Evolutionary conservation across 2,113 vertebrate species (phyloP), one percentile per base, ranked within the genome.

Genomic region (Jaculus jaculus): DNA sequence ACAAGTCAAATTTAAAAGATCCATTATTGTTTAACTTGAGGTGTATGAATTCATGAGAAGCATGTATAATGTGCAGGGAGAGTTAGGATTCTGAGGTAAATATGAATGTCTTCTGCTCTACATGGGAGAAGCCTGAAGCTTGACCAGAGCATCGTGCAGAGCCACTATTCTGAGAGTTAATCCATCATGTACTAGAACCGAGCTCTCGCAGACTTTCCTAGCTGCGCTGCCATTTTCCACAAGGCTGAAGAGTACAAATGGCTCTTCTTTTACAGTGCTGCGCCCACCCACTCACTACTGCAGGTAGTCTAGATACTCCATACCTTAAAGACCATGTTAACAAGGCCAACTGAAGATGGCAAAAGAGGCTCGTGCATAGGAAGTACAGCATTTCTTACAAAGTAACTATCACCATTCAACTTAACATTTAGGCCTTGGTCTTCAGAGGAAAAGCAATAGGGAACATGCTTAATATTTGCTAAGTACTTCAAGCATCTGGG

Each of bases 1-100:
- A 86, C 63, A 4, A 47, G 68, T 28, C 47, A 80, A 86, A 65
- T 90, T 89, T 61, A 26, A 92, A 94, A 73, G 58, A 16, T 66
- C 34, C 17, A 68, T 58, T 91, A 32, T 32, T n/a, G 20, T 68
- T 72, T 92, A 32, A 39, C n/a, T 2, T 60, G 42, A 65, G 18
- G 24, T 51, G 4, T 42, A 37, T 24, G 28, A 92, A 3, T 11
- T 15, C 66, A 73, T 11, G n/a, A 7, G 11, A 89, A 73, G 54
- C 30, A 51, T 30, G 23, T 17, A 32, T 39, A 77, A 88, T 79
- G 7, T 15, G 47, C 18, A 5, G 20, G 78, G 8, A 11, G 24
- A 1, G 16, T 13, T 32, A 80, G 58, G 39, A 47, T 71, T 69
- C 26, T 54, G 26, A n/a, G 34, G 34, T 11, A 34, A 68, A n/a